phyloP scores from a whole-genome alignment of 2,113 vertebrate genomes.

The Agapornis roseicollis region DNA sequence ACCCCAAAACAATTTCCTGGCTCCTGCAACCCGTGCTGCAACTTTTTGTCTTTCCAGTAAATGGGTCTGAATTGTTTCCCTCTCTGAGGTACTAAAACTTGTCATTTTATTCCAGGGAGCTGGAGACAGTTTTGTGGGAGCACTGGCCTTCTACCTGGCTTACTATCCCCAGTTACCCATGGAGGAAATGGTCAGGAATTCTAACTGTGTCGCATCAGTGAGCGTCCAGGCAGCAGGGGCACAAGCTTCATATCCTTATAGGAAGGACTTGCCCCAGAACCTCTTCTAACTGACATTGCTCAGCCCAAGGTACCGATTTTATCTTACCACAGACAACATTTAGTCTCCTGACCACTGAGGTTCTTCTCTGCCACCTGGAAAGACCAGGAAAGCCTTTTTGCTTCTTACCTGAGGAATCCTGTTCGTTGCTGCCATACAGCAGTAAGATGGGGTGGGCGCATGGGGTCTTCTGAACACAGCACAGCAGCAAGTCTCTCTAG shows the following conservation, averaged over 20 bases:
- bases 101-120: slow-evolving; percentile 84
- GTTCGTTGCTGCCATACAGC: neutral
- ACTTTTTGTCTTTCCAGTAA: neutral
- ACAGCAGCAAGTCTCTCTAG: neutral
- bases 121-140: slow-evolving; percentile 95
- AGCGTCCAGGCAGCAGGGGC: slow-evolving; percentile 87
- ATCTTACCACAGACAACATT: slow-evolving; percentile 6
- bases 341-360: neutral
- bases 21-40: neutral
- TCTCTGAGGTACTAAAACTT: neutral
- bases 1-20: neutral
- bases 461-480: neutral
- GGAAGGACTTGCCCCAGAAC: slow-evolving; percentile 80
- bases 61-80: neutral
- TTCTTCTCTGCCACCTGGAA: neutral
- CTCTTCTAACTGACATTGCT: slow-evolving; percentile 76
- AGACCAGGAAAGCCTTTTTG: neutral
- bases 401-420: neutral
- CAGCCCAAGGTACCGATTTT: neutral
- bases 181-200: slow-evolving; percentile 90
- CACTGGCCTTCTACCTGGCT: slow-evolving; percentile 92
- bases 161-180: slow-evolving; percentile 81
- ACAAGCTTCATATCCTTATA: slow-evolving; percentile 87
- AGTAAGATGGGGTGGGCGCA: neutral
- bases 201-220: slow-evolving; percentile 84